These are phyloP conservation scores for Pogoniulus pusillus DNA, from an alignment of 2,797 vertebrate species.

Conservation along the genomic window DNA sequence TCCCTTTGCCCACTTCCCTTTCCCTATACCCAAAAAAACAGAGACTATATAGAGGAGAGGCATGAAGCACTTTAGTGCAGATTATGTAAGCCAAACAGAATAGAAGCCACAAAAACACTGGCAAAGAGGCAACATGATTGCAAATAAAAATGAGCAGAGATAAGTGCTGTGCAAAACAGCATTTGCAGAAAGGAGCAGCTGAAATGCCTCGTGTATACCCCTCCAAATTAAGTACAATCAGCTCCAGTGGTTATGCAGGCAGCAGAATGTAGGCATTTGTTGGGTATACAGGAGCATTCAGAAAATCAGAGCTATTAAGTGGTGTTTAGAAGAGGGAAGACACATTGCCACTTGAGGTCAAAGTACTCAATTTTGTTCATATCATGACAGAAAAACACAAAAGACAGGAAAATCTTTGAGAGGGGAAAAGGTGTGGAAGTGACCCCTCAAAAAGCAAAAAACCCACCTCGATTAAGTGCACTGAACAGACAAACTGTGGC, in stretches of 20 bases:
- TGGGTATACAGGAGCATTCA: background rate
- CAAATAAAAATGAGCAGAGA: background rate
- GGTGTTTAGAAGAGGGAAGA: background rate
- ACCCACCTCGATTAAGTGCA: background rate
- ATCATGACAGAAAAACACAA: background rate
- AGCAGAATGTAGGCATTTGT: background rate
- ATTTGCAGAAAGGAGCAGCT: background rate
- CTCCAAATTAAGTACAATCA: slow-evolving; percentile 7
- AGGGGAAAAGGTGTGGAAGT: background rate
- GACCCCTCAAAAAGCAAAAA: background rate
- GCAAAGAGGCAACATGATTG: background rate
- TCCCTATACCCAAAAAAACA: background rate
- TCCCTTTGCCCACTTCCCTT: background rate
- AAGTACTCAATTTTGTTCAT: background rate
- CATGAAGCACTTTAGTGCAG: background rate
- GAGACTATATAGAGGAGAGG: background rate
- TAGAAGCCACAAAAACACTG: background rate
- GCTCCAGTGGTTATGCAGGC: background rate
- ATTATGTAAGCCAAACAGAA: background rate
- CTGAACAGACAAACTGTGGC: background rate
- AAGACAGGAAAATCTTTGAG: background rate
- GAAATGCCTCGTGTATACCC: background rate
- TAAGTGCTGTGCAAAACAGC: background rate
- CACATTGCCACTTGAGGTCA: background rate
- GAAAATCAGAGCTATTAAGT: background rate